Percentiles rank a stretch among this genome's conserved stretches.
Conservation (phyloP, 2,888 invertebrate genomes). For the Xanthostigma xanthostigma region DNA sequence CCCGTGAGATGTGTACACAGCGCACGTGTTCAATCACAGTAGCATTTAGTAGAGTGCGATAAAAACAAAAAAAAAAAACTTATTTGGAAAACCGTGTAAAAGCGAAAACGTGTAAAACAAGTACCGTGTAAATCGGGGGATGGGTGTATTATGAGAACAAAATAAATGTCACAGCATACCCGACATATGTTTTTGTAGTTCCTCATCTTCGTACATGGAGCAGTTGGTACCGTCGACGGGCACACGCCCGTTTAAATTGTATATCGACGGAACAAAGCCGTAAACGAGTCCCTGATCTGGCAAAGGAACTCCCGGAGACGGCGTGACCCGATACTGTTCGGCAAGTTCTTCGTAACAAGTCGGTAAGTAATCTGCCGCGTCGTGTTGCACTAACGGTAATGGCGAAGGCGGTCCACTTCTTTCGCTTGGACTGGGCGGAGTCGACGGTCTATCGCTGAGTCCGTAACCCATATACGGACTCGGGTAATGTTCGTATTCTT, state of each 20-base stretch:
- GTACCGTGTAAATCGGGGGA: too few species aligned
- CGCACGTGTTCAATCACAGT: too few species aligned
- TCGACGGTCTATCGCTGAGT: slow-evolving; percentile 30
- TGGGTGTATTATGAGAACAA: too few species aligned
- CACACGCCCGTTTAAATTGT: slow-evolving; percentile 36
- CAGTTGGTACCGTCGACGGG: slow-evolving; percentile 32
- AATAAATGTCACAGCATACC: too few species aligned
- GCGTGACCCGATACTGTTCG: slow-evolving; percentile 45
- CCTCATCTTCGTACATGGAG: slow-evolving; percentile 54
- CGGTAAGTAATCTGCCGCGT: slow-evolving; percentile 37
- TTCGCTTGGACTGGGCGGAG: slow-evolving; percentile 40
- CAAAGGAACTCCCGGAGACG: slow-evolving; percentile 43
- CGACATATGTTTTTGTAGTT: slow-evolving; percentile 56
- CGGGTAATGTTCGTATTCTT: slow-evolving; percentile 42
- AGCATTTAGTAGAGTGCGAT: too few species aligned
- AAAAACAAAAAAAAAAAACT: too few species aligned
- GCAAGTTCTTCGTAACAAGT: slow-evolving; percentile 53
- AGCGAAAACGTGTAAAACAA: too few species aligned
- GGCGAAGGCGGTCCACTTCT: slow-evolving; percentile 39
- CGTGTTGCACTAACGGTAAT: slow-evolving; percentile 27
- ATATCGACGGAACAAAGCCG: slow-evolving; percentile 48
- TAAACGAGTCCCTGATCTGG: slow-evolving; percentile 44
- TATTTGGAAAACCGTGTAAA: too few species aligned
- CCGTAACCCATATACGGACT: slow-evolving; percentile 30
- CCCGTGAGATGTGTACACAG: too few species aligned